Evolutionary conservation across 2,888 invertebrate species (phyloP), one percentile per base, ranked within the genome.

Genomic region (Rotaria socialis): DNA sequence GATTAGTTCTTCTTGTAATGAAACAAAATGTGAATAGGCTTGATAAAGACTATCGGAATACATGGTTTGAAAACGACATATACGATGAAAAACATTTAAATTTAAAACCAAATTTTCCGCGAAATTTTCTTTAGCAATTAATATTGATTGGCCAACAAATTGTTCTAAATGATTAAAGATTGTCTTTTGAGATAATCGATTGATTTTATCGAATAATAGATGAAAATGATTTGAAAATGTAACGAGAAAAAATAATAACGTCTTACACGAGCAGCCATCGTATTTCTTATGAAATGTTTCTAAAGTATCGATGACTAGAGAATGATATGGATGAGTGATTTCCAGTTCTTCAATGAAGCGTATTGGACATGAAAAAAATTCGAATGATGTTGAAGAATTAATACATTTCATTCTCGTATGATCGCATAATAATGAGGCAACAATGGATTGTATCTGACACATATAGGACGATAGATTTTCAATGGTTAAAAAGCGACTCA

Each of bases 221-320:
- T 80, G 47, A n/a, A 80, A 7, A 47, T 47, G 19, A 47, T 80
- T n/a, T 47, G 10, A 80, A n/a, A 47, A 80, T 47, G 80, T 47
- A 8, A 24, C n/a, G 1, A 80, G 7, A 47, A 80, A 80, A 47
- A n/a, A 47, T 24, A 80, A n/a, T 0, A 80, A 47, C 24, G 80
- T 80, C 14, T 80, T 80, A 43, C 24, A 80, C 47, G 80, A 80
- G 47, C 80, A 80, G 8, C 80, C 80, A 47, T 80, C n/a, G n/a
- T 80, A 80, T 80, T 80, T 80, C 8, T 11, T 47, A 80, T 80
- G 80, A 47, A 80, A 80, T 47, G 80, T 47, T 19, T 80, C 14
- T 47, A 80, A 80, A n/a, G 47, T 80, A 14, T 80, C 24, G n/a
- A n/a, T 47, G 2, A 80, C n/a, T 47, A 80, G 47, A 7, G 80